Conservation (phyloP, 2,888 invertebrate species). For the Plemyria rubiginata region DNA sequence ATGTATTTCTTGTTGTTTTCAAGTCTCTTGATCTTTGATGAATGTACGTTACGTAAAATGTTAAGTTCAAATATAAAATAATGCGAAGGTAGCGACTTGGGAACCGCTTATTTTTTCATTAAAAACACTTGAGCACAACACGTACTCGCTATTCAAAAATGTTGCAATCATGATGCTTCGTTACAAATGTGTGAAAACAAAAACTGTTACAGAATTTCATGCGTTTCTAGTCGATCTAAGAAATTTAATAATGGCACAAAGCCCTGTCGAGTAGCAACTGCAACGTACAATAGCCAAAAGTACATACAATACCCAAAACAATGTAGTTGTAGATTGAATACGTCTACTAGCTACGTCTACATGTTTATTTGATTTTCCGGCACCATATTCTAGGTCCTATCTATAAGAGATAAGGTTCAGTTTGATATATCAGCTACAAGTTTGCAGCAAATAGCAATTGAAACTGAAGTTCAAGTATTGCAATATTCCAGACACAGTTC, state of each 20-base stretch:
- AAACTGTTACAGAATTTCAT: no score
- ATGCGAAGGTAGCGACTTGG: no score
- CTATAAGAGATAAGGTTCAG: not conserved
- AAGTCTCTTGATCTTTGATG: no score
- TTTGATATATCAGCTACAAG: not conserved
- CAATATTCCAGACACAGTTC: conserved; percentile 1
- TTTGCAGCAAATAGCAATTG: conserved; percentile 11
- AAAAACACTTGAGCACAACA: no score
- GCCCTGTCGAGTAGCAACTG: conserved; percentile 15
- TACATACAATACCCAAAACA: not conserved
- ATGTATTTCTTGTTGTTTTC: no score
- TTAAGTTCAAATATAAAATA: no score
- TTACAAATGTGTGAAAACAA: no score
- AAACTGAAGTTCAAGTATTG: conserved; percentile 12
- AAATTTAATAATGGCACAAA: conserved; percentile 28
- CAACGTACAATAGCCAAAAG: conserved; percentile 21
- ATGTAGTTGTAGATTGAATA: not conserved
- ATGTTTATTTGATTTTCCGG: not conserved
- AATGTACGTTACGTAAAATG: no score
- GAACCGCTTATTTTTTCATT: no score
- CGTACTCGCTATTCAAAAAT: no score
- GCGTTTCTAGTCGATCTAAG: conserved; percentile 24
- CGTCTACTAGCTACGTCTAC: no score
- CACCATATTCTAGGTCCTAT: not conserved
- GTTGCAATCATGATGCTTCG: no score